Conservation (phyloP, 2,888 invertebrate species). For the Nebria salina region DNA sequence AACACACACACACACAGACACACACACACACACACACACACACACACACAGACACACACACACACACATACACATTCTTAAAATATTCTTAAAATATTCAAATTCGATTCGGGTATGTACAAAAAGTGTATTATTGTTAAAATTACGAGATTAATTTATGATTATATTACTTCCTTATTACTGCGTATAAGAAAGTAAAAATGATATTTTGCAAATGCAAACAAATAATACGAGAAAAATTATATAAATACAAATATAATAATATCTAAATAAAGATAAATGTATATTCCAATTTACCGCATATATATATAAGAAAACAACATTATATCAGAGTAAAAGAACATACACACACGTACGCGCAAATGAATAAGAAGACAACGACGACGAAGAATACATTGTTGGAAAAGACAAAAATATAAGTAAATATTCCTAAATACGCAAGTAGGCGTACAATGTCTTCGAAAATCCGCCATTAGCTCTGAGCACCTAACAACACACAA, state of each 20-base stretch:
- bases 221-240: neutral
- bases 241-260: neutral
- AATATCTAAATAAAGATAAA: neutral
- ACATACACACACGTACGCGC: no score
- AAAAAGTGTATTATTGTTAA: no score
- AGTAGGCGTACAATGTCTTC: slow-evolving; percentile 3
- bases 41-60: no score
- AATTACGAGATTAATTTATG: no score
- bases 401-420: neutral
- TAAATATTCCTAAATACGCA: neutral
- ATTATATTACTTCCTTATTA: no score
- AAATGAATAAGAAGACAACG: neutral
- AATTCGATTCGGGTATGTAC: no score
- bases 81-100: no score
- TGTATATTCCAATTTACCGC: neutral
- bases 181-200: neutral
- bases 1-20: no score
- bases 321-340: neutral
- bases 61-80: no score
- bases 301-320: neutral
- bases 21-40: no score
- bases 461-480: slow-evolving; percentile 60
- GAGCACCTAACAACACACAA: slow-evolving; percentile 38
- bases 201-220: neutral
- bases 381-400: neutral